These are phyloP conservation scores for Antechinus flavipes DNA, from an alignment of 2,113 vertebrate species.

Conservation along the genomic window DNA sequence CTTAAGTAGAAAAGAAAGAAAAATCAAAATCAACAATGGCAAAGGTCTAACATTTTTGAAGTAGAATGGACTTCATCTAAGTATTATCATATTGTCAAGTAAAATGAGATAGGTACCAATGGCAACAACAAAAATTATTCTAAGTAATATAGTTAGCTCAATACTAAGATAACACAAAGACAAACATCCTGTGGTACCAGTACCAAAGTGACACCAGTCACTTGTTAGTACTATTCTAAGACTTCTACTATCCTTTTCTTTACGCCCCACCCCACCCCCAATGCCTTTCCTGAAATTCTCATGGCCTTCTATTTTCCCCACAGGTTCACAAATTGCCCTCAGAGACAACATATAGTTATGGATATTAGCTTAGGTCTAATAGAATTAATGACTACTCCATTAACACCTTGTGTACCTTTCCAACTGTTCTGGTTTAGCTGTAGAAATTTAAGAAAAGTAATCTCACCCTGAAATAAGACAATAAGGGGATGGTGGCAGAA, in stretches of 20 bases:
- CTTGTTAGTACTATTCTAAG: background rate
- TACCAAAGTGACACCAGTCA: background rate
- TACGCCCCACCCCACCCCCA: background rate
- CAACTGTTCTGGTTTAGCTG: background rate
- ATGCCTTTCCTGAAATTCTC: background rate
- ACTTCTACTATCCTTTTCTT: conserved; percentile 17
- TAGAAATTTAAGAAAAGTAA: background rate
- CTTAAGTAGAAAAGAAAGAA: conserved; percentile 56
- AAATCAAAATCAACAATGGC: conserved; percentile 12
- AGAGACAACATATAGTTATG: background rate
- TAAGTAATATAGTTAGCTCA: background rate
- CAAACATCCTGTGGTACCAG: background rate
- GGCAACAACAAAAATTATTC: background rate
- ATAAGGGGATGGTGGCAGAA: too few species aligned
- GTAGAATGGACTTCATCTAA: background rate
- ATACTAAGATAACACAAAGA: background rate
- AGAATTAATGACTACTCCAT: background rate
- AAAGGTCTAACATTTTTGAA: background rate
- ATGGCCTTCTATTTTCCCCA: background rate
- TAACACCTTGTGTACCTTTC: background rate
- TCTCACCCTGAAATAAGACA: background rate
- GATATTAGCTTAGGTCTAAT: background rate
- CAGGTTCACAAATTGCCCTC: background rate
- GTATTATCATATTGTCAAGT: background rate
- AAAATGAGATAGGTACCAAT: background rate